Conservation (phyloP, 92 coral and sea anemone species). For the Bergia puertoricense region DNA sequence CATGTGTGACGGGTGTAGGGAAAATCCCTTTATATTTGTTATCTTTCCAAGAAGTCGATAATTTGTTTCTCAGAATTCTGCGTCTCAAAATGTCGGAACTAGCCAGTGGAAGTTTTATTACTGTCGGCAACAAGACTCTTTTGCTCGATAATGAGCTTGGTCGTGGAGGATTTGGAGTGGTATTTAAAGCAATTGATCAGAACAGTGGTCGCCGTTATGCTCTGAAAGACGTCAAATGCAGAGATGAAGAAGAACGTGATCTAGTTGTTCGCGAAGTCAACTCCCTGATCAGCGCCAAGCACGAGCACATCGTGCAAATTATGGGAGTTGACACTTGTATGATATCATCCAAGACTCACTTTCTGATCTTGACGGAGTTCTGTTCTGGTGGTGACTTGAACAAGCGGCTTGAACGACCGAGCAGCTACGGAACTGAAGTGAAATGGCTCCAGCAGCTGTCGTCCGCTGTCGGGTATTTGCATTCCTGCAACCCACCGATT, state of each 20-base stretch:
- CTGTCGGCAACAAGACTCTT: conserved; percentile 3
- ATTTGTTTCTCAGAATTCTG: not conserved
- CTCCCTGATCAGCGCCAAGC: conserved; percentile 34
- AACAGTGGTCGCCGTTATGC: conserved; percentile 31
- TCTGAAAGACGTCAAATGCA: conserved; percentile 44
- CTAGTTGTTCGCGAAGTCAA: conserved; percentile 39
- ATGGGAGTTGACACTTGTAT: conserved; percentile 32
- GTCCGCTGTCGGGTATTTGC: conserved; percentile 32
- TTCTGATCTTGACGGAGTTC: conserved; percentile 41
- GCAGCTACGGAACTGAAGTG: conserved; percentile 24
- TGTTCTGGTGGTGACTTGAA: conserved; percentile 56
- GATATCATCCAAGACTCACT: not conserved
- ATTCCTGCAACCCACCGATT: conserved; percentile 42
- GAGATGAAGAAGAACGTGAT: conserved; percentile 29
- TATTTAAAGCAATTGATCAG: conserved; percentile 38
- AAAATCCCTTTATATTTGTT: not conserved
- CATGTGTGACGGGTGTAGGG: not conserved
- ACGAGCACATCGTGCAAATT: conserved; percentile 43
- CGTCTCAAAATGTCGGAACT: conserved; percentile 19
- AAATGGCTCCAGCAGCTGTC: conserved; percentile 48
- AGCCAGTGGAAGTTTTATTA: not conserved
- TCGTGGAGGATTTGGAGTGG: conserved; percentile 53
- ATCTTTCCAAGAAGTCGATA: not conserved
- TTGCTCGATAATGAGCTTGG: conserved; percentile 19
- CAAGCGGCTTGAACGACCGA: conserved; percentile 38